These are phyloP conservation scores for Dromas ardeola DNA, from an alignment of 2,113 vertebrate species.

Conservation along the genomic window DNA sequence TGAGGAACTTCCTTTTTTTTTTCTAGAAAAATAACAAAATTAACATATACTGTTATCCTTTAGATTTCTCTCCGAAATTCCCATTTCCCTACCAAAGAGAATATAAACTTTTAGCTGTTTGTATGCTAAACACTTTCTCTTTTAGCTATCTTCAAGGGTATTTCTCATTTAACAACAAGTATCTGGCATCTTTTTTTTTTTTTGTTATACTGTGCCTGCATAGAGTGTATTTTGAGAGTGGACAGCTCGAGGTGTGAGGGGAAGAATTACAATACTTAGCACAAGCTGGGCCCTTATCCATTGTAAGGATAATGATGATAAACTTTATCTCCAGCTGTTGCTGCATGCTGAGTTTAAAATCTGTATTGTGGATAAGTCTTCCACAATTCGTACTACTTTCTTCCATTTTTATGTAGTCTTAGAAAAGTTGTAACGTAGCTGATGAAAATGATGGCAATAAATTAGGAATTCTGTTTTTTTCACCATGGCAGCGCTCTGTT, in stretches of 20 bases:
- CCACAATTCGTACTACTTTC: not conserved
- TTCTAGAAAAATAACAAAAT: not conserved
- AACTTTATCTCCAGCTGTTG: not conserved
- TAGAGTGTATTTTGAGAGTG: not conserved
- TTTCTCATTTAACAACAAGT: not conserved
- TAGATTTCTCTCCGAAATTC: not conserved
- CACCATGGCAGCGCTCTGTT: not conserved
- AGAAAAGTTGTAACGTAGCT: not conserved
- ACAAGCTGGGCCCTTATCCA: not conserved
- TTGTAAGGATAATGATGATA: not conserved
- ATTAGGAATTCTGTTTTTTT: not conserved
- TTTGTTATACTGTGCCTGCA: not conserved
- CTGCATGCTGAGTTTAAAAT: not conserved
- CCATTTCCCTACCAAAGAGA: not conserved
- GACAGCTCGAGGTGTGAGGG: not conserved
- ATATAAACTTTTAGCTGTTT: not conserved
- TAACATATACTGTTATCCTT: not conserved
- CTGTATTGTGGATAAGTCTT: not conserved
- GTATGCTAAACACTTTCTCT: not conserved
- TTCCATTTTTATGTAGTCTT: not conserved
- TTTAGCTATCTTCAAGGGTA: not conserved
- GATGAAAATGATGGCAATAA: not conserved
- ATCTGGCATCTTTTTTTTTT: not conserved
- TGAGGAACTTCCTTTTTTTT: not conserved
- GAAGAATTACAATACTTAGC: not conserved